Percentiles rank a stretch among this genome's conserved stretches.
phyloP scores from a whole-genome alignment of 1,140 invertebrate species.

The Harlomillsia oculata region DNA sequence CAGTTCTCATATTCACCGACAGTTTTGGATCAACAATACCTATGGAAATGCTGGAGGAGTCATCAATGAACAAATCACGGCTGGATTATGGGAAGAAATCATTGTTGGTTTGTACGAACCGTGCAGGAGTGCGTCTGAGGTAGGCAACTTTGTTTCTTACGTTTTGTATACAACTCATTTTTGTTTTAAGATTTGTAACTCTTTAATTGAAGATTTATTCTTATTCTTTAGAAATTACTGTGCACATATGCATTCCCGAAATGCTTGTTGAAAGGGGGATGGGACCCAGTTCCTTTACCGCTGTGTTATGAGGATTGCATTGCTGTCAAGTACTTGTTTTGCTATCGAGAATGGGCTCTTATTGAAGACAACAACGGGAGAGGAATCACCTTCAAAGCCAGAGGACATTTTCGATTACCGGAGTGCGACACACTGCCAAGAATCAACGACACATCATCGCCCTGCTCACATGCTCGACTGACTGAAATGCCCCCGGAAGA shows the following conservation, averaged over 20 bases:
- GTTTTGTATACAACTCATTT: background rate
- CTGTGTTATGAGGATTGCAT: slow-evolving; percentile 87
- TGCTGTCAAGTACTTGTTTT: slow-evolving; percentile 78
- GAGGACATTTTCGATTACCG: slow-evolving; percentile 77
- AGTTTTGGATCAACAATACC: slow-evolving; percentile 72
- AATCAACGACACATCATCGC: slow-evolving; percentile 43
- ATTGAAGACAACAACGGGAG: slow-evolving; percentile 78
- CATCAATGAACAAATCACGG: slow-evolving; percentile 74
- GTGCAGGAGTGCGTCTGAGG: slow-evolving; percentile 74
- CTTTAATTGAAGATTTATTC: background rate
- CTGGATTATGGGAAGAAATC: slow-evolving; percentile 71
- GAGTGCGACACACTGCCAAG: slow-evolving; percentile 69
- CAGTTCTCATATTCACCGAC: slow-evolving; percentile 61
- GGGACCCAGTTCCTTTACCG: slow-evolving; percentile 48
- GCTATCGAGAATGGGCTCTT: slow-evolving; percentile 82
- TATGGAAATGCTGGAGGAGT: slow-evolving; percentile 56
- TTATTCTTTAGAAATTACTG: slow-evolving; percentile 56
- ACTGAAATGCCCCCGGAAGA: slow-evolving; percentile 65
- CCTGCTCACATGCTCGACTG: slow-evolving; percentile 71
- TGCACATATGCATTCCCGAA: slow-evolving; percentile 86
- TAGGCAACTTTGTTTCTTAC: slow-evolving; percentile 37
- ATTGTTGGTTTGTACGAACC: slow-evolving; percentile 65
- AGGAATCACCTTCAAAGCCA: slow-evolving; percentile 63
- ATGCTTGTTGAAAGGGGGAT: slow-evolving; percentile 55
- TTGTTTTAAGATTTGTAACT: background rate